A percentile compares a stretch with the other conserved stretches of the same genome.
These are phyloP conservation scores for Sphaeramia orbicularis DNA, from an alignment of 2,797 vertebrate species.

Conservation along the genomic window DNA sequence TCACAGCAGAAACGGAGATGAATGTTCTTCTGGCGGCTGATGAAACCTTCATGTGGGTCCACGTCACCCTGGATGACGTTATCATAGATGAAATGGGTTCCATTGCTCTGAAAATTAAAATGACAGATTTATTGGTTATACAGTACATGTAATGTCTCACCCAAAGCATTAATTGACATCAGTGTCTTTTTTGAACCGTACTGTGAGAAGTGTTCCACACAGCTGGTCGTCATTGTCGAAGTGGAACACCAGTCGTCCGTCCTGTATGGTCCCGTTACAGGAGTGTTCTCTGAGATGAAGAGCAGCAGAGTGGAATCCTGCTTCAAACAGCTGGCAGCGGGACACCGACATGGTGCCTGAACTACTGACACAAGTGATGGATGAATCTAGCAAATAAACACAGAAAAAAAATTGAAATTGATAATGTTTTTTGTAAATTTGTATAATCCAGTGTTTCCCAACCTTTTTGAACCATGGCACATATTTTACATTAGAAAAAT, in stretches of 20 bases:
- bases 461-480: no score
- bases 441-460: no score
- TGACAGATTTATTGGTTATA: neutral
- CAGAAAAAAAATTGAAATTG: no score
- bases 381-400: no score
- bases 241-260: slow-evolving; percentile 75
- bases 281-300: slow-evolving; percentile 74
- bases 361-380: slow-evolving; percentile 65
- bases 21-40: slow-evolving; percentile 67
- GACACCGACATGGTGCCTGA: slow-evolving; percentile 76
- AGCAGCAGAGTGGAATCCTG: slow-evolving; percentile 60
- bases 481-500: no score
- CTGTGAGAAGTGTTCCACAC: slow-evolving; percentile 79
- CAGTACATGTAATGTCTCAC: no score
- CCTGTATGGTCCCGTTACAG: slow-evolving; percentile 63
- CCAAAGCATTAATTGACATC: fast-evolving
- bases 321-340: slow-evolving; percentile 81
- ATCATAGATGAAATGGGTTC: slow-evolving; percentile 81
- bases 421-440: no score
- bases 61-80: slow-evolving; percentile 70
- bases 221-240: slow-evolving; percentile 67
- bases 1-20: slow-evolving; percentile 71
- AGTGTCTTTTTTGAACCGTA: slow-evolving; percentile 16
- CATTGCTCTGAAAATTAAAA: slow-evolving; percentile 71
- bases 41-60: slow-evolving; percentile 33